Percentiles rank a stretch among this genome's conserved stretches.
These are phyloP conservation scores for Actenoides hombroni DNA, from an alignment of 2,113 vertebrate genomes.

Conservation along the genomic window DNA sequence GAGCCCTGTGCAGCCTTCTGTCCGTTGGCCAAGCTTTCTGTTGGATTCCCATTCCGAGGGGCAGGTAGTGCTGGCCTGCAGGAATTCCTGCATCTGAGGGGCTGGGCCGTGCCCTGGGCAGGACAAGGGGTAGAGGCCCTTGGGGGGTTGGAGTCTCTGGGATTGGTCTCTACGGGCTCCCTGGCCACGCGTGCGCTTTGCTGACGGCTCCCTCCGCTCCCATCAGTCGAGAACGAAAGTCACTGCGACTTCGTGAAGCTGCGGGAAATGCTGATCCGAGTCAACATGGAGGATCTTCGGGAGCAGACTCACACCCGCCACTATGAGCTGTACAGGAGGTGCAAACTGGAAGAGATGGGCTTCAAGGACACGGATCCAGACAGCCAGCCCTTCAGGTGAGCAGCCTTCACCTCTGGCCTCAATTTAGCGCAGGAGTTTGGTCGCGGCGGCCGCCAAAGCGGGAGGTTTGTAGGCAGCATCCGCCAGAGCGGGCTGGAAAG, in stretches of 20 bases:
- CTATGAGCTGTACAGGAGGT: conserved; percentile 95
- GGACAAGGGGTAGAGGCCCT: background rate
- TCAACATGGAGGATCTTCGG: conserved; percentile 98
- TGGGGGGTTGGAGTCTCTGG: background rate
- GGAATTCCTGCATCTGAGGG: background rate
- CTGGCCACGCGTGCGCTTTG: accelerated
- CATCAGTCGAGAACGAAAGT: conserved; percentile 92
- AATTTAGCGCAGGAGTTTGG: background rate
- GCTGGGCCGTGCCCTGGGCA: background rate
- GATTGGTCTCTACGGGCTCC: accelerated
- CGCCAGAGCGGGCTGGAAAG: background rate
- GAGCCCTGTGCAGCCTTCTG: background rate
- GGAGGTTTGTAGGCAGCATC: background rate
- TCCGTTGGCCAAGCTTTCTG: background rate
- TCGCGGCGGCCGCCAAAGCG: background rate
- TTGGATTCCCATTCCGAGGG: background rate
- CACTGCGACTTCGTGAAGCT: conserved; percentile 98
- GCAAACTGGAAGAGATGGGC: conserved; percentile 97
- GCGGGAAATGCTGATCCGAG: conserved; percentile 93
- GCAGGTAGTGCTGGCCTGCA: accelerated
- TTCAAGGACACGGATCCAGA: conserved; percentile 97
- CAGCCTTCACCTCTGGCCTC: accelerated
- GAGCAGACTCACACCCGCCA: conserved; percentile 96
- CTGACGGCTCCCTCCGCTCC: background rate
- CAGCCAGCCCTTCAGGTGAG: conserved; percentile 94